These are phyloP conservation scores for Micromys minutus DNA, from an alignment of 2,113 vertebrate species.

Conservation along the genomic window DNA sequence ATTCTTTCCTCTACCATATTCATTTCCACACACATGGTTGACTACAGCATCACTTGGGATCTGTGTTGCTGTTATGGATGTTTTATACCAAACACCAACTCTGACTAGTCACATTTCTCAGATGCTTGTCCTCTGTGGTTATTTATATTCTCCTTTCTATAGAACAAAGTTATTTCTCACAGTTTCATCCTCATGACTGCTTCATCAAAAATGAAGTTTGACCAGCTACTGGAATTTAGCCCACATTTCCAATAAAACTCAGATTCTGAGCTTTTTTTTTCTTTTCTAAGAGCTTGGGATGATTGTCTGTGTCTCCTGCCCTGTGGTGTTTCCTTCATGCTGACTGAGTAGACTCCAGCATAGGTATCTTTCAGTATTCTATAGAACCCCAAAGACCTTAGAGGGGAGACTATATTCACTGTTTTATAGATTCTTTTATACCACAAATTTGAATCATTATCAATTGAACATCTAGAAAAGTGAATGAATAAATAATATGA, in stretches of 20 bases:
- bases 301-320: neutral
- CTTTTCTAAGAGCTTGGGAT: neutral
- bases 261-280: neutral
- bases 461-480: neutral
- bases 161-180: neutral
- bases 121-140: neutral
- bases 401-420: neutral
- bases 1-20: neutral
- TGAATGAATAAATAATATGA: neutral
- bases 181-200: neutral
- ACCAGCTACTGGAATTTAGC: neutral
- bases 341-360: neutral
- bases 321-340: neutral
- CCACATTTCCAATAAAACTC: neutral
- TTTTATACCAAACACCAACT: neutral
- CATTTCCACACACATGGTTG: neutral
- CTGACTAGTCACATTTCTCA: neutral
- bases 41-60: neutral
- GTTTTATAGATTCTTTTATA: constrained; percentile 15
- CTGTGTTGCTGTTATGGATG: neutral
- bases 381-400: neutral
- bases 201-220: neutral
- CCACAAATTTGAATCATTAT: neutral
- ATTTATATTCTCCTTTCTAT: neutral
- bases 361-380: neutral